Base-by-base conservation (phyloP, 2,797 vertebrate species). In the Adrianichthys oophorus region DNA sequence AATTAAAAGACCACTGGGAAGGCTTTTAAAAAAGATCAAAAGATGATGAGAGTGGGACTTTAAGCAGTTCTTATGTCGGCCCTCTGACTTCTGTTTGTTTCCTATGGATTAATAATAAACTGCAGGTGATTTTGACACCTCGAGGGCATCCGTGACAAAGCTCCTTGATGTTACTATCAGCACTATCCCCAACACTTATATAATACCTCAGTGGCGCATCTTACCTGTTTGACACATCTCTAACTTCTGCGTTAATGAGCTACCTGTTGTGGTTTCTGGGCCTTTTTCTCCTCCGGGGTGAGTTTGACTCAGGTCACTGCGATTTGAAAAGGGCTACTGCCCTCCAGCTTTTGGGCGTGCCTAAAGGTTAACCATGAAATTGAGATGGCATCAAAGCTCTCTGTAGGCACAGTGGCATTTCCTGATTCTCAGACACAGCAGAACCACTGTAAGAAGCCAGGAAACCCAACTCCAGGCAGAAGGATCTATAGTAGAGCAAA, bases 31-130 rank as follows among this genome's bases (percentile, higher is more conserved):
- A 32, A 3, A 32, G 29, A 32, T 32, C 29, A 12, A 32, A 32
- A 32, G 7, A 3, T 10, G 8, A 32, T 10, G 2, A 8, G 7
- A 8, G 29, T 32, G 29, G 29, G 7, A 32, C 29, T 32, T 32
- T 8, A 37, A 15, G 57, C 21, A 0, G 0, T 18, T 50, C 32
- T 37, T 10, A 37, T 37, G 32, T 37, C 32, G 12, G 32, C 32
- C 10, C 13, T 12, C 10, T 37, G 32, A 37, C 32, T 50, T 45
- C 32, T 17, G 12, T 47, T 70, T 50, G 41, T 29, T 47, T 42
- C 50, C 16, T 19, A 4, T 41, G 4, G 21, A 56, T 88, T 42
- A 85, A 82, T 87, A 76, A 84, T 87, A 82, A 64, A 87, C 42
- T 29, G 10, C 7, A 1, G 19, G 24, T 48, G 18, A 18, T 49